phyloP scores from a whole-genome alignment of 64 coral and sea anemone genomes.

The Orbicella faveolata region DNA sequence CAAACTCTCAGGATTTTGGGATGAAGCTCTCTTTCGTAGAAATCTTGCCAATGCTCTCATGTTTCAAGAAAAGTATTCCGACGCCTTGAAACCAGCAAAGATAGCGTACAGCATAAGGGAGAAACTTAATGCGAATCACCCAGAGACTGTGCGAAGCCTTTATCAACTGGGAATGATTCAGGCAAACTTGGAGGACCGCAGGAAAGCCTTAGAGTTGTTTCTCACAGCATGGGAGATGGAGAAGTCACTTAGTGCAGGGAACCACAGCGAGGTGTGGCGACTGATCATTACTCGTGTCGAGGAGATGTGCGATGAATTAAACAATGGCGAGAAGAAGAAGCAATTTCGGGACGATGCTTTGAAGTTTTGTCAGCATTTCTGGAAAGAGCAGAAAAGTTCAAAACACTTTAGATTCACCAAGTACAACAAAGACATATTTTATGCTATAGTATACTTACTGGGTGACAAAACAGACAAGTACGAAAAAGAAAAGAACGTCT shows the following conservation, averaged over 20 bases:
- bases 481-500: not conserved
- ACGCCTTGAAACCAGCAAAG: not conserved
- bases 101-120: conserved; percentile 13
- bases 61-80: conserved; percentile 3
- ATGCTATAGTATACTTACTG: not conserved
- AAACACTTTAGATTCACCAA: not conserved
- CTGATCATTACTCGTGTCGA: not conserved
- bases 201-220: conserved; percentile 25
- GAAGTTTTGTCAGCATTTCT: not conserved
- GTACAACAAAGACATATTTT: not conserved
- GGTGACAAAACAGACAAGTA: not conserved
- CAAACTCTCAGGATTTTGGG: not conserved
- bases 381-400: not conserved
- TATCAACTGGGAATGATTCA: conserved; percentile 17
- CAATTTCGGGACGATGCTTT: not conserved
- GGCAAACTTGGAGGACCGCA: not conserved
- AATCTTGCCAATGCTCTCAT: conserved; percentile 23
- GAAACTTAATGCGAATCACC: not conserved
- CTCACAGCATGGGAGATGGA: conserved; percentile 37
- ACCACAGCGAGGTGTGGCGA: not conserved
- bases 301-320: not conserved
- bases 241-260: not conserved
- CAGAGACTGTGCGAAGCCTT: conserved; percentile 23
- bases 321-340: not conserved
- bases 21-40: conserved; percentile 20